phyloP scores from a whole-genome alignment of 2,797 vertebrate species.

The Bovichtus variegatus region DNA sequence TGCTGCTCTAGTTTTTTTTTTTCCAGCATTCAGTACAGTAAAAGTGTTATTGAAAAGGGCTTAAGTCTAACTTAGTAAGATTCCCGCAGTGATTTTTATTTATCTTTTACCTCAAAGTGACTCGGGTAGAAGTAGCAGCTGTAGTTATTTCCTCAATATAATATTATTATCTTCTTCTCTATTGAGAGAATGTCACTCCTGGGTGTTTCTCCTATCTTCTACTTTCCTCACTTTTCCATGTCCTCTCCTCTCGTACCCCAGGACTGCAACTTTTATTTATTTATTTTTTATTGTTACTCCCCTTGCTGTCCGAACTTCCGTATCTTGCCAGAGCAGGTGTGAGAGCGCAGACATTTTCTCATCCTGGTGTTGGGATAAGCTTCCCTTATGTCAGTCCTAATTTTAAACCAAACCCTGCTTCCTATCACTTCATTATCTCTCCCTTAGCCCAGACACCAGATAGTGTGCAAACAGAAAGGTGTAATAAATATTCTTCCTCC shows the following conservation, averaged over 20 bases:
- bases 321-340: slow-evolving; percentile 66
- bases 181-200: neutral
- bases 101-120: neutral
- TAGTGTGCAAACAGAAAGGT: slow-evolving; percentile 39
- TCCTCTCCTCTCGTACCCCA: neutral
- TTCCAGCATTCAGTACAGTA: neutral
- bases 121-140: neutral
- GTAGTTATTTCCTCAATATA: neutral
- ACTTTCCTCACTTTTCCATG: neutral
- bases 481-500: slow-evolving; percentile 57
- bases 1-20: neutral
- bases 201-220: neutral
- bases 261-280: slow-evolving; percentile 25
- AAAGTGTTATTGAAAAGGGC: neutral
- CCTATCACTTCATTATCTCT: slow-evolving; percentile 62
- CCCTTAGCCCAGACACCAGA: slow-evolving; percentile 44
- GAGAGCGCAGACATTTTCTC: slow-evolving; percentile 39
- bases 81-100: neutral
- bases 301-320: slow-evolving; percentile 11
- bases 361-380: slow-evolving; percentile 55
- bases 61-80: too few relatives aligned
- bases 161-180: neutral
- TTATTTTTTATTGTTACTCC: slow-evolving; percentile 21
- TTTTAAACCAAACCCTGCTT: slow-evolving; percentile 49
- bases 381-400: slow-evolving; percentile 51